Base-by-base conservation (phyloP, 2,797 vertebrate genomes). In the Botia kubotai region DNA sequence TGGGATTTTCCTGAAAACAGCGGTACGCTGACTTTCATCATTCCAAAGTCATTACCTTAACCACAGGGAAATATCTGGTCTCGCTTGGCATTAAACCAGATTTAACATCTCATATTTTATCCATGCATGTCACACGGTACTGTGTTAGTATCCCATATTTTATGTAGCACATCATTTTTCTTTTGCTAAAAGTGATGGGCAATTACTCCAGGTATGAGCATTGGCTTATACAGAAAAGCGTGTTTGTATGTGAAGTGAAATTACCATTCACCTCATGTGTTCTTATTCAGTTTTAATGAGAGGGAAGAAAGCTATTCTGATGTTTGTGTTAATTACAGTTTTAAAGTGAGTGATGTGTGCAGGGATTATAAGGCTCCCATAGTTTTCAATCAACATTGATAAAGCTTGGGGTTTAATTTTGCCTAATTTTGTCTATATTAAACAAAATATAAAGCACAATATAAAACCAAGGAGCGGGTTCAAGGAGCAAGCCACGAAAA, bases 261-360 rank as follows among this genome's bases (percentile, higher is more conserved):
- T 71, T 80, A 66, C n/a, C 13, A 80, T 65, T 80, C 72, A 48
- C 7, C 19, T 33, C 72, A 17, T 75, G 57, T 58, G 62, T 65
- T 5, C 29, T 50, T 69, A 48, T 72, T 72, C 65, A 48, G 66
- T 75, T 70, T 62, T 52, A 79, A 75, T 82, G 66, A 69, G n/a
- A 52, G 50, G 65, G 72, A 85, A 69, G 29, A 81, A 77, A 68
- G 58, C 21, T 71, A 75, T 81, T 85, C 50, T 66, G 57, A 78
- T 83, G 68, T 81, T 83, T 73, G 70, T 73, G 62, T 58, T 82
- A 72, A 75, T 79, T 83, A 67, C 52, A 58, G 69, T 80, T 80
- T 65, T 33, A 68, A 72, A 83, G 74, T 53, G 66, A 83, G 29
- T 72, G 53, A 75, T 67, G 55, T 62, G 67, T 70, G 43, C 67